These are phyloP conservation scores for Phrynosoma blainvillii DNA, from an alignment of 2,113 vertebrate genomes.

Conservation along the genomic window DNA sequence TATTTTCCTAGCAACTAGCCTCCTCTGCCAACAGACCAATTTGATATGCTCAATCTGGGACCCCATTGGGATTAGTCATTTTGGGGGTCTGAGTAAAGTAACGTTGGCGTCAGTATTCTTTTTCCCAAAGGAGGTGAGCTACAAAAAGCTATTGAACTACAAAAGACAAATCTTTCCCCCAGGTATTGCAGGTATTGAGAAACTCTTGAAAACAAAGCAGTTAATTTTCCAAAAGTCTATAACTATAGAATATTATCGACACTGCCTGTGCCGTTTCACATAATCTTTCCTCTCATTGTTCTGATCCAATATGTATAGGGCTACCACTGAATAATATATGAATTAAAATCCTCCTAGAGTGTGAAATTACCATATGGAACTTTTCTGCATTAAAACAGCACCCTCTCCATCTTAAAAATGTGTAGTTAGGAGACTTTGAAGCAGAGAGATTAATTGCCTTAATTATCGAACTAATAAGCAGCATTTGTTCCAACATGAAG, in stretches of 20 bases:
- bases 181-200: background rate
- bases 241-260: background rate
- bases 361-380: constrained; percentile 22
- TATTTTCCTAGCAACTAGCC: background rate
- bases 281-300: constrained; percentile 8
- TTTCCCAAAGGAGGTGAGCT: background rate
- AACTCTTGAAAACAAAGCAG: background rate
- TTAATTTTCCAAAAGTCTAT: background rate
- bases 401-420: background rate
- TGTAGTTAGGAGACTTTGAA: constrained; percentile 23
- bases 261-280: background rate
- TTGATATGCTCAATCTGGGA: background rate
- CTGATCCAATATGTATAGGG: background rate
- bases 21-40: background rate
- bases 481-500: constrained; percentile 26
- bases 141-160: background rate
- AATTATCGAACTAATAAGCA: constrained; percentile 36
- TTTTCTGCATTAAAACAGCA: constrained; percentile 19
- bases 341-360: constrained; percentile 12
- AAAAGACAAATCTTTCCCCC: background rate
- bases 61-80: background rate
- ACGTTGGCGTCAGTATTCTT: background rate
- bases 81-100: background rate
- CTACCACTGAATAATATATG: constrained; percentile 30
- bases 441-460: constrained; percentile 13